These are phyloP conservation scores for Colossoma macropomum DNA, from an alignment of 2,113 vertebrate genomes.

Conservation along the genomic window DNA sequence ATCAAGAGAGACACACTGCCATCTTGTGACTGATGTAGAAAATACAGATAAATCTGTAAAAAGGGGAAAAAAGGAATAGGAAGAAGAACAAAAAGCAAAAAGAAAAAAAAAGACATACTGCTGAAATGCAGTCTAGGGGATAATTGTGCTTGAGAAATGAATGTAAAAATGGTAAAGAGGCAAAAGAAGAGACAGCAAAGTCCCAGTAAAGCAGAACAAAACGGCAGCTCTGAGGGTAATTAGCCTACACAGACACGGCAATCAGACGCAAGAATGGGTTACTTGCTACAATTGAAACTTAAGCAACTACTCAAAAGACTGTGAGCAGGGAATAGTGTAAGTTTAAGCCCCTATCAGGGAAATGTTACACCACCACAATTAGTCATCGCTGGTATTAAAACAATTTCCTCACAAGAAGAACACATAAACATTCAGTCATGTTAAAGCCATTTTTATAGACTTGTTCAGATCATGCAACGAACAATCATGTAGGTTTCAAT, in stretches of 20 bases:
- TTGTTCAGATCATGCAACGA: not conserved
- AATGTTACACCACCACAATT: constrained; percentile 15
- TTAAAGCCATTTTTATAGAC: not conserved
- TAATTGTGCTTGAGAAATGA: constrained; percentile 26
- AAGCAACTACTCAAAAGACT: not conserved
- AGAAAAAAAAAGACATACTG: not conserved
- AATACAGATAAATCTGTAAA: not conserved
- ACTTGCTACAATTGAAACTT: constrained; percentile 1
- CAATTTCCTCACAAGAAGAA: not conserved
- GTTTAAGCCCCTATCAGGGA: not conserved
- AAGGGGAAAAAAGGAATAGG: not conserved
- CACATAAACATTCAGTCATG: not conserved
- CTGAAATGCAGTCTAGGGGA: not conserved
- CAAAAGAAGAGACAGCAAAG: constrained; percentile 25
- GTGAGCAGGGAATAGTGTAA: not conserved
- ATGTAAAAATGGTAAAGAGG: constrained; percentile 25
- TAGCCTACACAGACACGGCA: constrained; percentile 1
- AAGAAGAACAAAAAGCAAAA: not conserved
- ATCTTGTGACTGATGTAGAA: constrained; percentile 43
- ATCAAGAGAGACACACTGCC: constrained; percentile 53
- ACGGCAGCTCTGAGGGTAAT: constrained; percentile 11
- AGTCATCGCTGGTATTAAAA: not conserved
- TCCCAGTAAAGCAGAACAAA: constrained; percentile 26
- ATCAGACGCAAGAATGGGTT: constrained; percentile 17
- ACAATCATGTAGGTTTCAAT: not conserved